A percentile compares a stretch with the other conserved stretches of the same genome.
Conservation (phyloP, 92 coral and sea anemone genomes). For the Porites lobata region DNA sequence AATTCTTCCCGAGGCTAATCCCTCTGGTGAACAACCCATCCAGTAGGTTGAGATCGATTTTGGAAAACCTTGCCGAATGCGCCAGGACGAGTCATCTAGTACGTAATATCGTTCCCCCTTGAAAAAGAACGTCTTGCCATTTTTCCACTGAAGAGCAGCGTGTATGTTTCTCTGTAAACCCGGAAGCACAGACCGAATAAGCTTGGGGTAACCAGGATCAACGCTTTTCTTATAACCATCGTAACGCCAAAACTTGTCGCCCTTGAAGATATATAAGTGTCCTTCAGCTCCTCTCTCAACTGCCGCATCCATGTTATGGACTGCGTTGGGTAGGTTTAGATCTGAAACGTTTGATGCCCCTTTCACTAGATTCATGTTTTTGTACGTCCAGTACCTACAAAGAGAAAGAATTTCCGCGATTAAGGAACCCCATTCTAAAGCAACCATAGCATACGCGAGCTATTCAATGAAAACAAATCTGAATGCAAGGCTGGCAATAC, state of each 20-base stretch:
- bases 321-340: conserved; percentile 60
- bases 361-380: conserved; percentile 42
- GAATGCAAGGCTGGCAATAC: too few relatives aligned
- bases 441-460: too few relatives aligned
- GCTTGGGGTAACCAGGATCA: conserved; percentile 74
- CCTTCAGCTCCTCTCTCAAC: conserved; percentile 74
- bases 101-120: conserved; percentile 72
- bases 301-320: conserved; percentile 82
- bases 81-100: conserved; percentile 52
- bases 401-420: too few relatives aligned
- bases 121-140: conserved; percentile 76
- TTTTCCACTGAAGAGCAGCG: conserved; percentile 75
- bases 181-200: conserved; percentile 45
- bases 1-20: conserved; percentile 49
- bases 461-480: too few relatives aligned
- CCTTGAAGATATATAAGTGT: conserved; percentile 78
- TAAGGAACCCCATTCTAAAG: too few relatives aligned
- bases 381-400: conserved; percentile 70
- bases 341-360: conserved; percentile 65
- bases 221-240: conserved; percentile 40
- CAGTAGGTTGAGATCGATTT: conserved; percentile 63
- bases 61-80: conserved; percentile 49
- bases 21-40: conserved; percentile 75
- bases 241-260: conserved; percentile 74
- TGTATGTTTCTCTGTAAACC: conserved; percentile 70